Percentiles rank a stretch among this genome's conserved stretches.
Evolutionary conservation across 1,140 invertebrate species (phyloP).

Genomic region (Archegozetes longisetosus): DNA sequence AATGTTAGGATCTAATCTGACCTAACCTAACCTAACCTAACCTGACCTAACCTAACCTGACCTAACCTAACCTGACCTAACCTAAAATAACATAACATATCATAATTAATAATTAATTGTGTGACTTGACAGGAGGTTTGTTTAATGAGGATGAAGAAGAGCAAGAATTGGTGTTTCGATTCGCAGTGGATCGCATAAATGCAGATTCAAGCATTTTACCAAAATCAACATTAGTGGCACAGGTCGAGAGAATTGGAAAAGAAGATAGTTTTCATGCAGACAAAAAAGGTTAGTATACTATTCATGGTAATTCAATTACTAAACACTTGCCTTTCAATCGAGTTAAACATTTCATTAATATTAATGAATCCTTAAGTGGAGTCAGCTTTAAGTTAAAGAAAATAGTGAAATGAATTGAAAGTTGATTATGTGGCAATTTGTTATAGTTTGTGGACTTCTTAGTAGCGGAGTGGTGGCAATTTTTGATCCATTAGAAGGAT

Average conservation of each 20-base stretch:
- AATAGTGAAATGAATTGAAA: too few relatives aligned
- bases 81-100: too few relatives aligned
- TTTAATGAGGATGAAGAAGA: constrained; percentile 67
- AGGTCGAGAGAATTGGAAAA: constrained; percentile 68
- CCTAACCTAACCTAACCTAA: too few relatives aligned
- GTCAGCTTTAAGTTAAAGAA: neutral
- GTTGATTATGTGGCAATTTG: too few relatives aligned
- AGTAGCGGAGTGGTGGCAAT: constrained; percentile 49
- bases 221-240: constrained; percentile 57
- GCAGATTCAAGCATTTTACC: constrained; percentile 45
- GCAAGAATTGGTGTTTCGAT: constrained; percentile 72
- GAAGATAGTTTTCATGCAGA: constrained; percentile 83
- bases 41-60: too few relatives aligned
- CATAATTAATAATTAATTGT: too few relatives aligned
- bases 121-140: constrained; percentile 62
- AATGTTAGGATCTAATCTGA: too few relatives aligned
- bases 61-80: too few relatives aligned
- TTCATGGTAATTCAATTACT: too few relatives aligned
- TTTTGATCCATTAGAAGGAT: constrained; percentile 57
- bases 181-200: constrained; percentile 78
- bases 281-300: constrained; percentile 41
- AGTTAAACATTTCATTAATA: neutral
- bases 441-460: constrained; percentile 45
- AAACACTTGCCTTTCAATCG: neutral
- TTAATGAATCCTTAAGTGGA: neutral